phyloP scores from a whole-genome alignment of 2,113 vertebrate genomes.

The Naja naja region DNA sequence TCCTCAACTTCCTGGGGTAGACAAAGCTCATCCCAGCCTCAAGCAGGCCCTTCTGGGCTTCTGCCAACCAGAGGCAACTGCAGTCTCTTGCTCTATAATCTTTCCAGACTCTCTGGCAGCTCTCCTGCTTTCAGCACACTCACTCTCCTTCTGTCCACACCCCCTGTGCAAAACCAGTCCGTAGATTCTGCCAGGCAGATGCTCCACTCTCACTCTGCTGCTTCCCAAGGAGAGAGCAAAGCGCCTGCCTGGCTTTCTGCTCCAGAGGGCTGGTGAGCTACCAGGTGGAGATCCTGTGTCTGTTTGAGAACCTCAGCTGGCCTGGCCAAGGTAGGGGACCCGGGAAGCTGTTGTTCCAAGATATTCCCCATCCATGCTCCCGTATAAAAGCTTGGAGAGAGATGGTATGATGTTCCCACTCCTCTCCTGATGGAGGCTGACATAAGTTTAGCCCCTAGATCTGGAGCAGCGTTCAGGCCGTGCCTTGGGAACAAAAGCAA shows the following conservation, averaged over 20 bases:
- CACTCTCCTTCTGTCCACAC: neutral
- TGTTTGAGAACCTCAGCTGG: neutral
- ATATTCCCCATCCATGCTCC: neutral
- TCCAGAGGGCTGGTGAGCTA: neutral
- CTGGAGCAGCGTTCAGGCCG: neutral
- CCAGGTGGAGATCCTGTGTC: neutral
- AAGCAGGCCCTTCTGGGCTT: neutral
- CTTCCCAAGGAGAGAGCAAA: neutral
- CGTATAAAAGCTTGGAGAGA: neutral
- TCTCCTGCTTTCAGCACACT: neutral
- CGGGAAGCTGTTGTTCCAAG: neutral
- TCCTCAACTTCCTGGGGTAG: conserved; percentile 25
- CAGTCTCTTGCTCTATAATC: neutral
- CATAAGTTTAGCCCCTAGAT: neutral
- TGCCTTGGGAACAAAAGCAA: neutral
- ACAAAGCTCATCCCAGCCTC: conserved; percentile 32
- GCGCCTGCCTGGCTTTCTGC: neutral
- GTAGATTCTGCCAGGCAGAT: neutral
- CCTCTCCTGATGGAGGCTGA: neutral
- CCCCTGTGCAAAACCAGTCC: neutral
- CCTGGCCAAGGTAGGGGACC: neutral
- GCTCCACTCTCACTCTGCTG: neutral
- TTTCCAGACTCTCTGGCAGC: conserved; percentile 14
- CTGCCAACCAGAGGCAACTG: conserved; percentile 10
- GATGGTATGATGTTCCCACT: no score